Evolutionary conservation across 37 sponge, comb jelly and placozoan genomes (phyloP).

Genomic region (Halisarca cf. caerulea): DNA sequence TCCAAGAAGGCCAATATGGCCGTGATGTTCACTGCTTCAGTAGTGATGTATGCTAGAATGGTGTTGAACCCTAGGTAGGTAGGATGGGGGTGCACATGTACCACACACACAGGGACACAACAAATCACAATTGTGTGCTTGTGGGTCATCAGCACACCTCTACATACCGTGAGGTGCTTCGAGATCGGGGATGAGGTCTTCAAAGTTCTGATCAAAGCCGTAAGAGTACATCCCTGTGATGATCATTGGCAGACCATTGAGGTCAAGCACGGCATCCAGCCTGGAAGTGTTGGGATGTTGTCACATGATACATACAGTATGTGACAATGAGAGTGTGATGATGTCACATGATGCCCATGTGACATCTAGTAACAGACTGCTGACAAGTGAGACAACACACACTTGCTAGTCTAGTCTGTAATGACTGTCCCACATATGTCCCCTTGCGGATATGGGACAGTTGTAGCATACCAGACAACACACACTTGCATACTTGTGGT

Average conservation of each 20-base stretch:
- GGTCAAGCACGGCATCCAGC: slow-evolving; percentile 1
- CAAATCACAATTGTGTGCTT: too few relatives aligned
- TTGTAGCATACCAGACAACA: too few relatives aligned
- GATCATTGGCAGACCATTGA: slow-evolving; percentile 17
- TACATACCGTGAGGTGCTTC: slow-evolving; percentile 13
- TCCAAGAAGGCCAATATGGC: background rate
- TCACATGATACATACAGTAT: too few relatives aligned
- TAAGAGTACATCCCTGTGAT: slow-evolving; percentile 9
- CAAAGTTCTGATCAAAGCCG: background rate
- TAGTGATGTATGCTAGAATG: slow-evolving; percentile 16
- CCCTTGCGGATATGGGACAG: too few relatives aligned
- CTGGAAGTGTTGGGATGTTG: background rate
- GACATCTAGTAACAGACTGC: too few relatives aligned
- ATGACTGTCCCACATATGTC: too few relatives aligned
- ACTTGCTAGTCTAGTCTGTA: too few relatives aligned
- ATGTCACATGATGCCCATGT: too few relatives aligned
- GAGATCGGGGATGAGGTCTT: background rate
- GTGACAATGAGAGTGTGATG: too few relatives aligned
- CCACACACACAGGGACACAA: too few relatives aligned
- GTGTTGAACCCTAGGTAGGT: background rate
- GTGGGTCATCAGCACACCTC: background rate
- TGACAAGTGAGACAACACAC: too few relatives aligned
- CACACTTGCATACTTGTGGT: background rate
- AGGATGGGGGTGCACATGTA: background rate
- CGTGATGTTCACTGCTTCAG: background rate